Evolutionary conservation across 2,888 invertebrate species (phyloP).

Genomic region (Ypsolopha scabrella): DNA sequence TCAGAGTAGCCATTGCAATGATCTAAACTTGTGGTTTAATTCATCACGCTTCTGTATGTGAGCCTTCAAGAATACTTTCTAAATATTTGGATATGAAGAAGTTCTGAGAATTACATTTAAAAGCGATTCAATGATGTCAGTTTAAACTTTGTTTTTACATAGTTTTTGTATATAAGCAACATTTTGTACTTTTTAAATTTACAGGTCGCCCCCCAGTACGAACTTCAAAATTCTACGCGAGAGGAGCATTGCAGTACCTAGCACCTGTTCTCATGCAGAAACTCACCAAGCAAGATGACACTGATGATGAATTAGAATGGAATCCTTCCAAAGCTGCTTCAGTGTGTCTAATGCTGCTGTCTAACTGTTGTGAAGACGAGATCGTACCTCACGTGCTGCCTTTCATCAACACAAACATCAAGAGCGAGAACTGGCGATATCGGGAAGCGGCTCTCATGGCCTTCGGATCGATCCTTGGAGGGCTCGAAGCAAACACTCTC

Average conservation of each 20-base stretch:
- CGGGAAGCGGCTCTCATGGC: conserved; percentile 99
- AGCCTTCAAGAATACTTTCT: too few relatives aligned
- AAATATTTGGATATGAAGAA: too few relatives aligned
- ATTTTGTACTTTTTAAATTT: not conserved
- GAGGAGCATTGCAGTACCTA: conserved; percentile 95
- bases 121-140: too few relatives aligned
- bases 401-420: conserved; percentile 95
- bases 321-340: conserved; percentile 99
- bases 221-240: conserved; percentile 97
- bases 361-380: conserved; percentile 97
- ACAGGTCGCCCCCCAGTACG: conserved; percentile 91
- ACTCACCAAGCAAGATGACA: conserved; percentile 96
- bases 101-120: too few relatives aligned
- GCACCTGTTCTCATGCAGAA: conserved; percentile 95
- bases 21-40: too few relatives aligned
- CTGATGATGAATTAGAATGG: conserved; percentile 99
- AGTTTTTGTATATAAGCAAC: not conserved
- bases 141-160: not conserved
- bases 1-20: too few relatives aligned
- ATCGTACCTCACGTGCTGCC: conserved; percentile 96
- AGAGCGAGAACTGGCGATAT: conserved; percentile 90
- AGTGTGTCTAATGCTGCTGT: conserved; percentile 97
- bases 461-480: conserved; percentile 94
- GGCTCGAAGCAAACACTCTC: conserved; percentile 87
- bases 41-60: too few relatives aligned